Evolutionary conservation across 2,797 vertebrate species (phyloP), one percentile per base, ranked within the genome.

Genomic region (Cottoperca gobio): DNA sequence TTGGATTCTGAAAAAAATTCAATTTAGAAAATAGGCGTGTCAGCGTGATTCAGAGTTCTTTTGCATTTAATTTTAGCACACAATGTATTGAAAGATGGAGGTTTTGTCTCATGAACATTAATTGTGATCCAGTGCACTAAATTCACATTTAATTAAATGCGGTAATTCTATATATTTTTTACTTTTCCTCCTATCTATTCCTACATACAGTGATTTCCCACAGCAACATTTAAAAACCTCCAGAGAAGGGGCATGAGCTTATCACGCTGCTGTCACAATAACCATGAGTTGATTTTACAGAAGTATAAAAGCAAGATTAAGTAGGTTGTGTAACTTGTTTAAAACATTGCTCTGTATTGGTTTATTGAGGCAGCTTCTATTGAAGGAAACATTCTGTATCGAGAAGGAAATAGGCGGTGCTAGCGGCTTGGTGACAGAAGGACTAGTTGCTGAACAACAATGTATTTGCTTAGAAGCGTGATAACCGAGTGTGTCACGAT

Each of bases 1-100:
- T 76, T 81, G 11, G 4, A 8, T 57, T 59, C 58, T 73, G 75
- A 76, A 79, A 76, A n/a, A 78, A 62, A 83, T 77, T 81, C 16
- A 68, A 78, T 88, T 71, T 79, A 71, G 50, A 81, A 65, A 66
- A 75, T 66, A 70, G 61, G 46, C 55, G 21, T 63, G 62, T 60
- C 26, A 64, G 33, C 37, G 54, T 58, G 40, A 67, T 61, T 71
- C 43, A 60, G 70, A n/a, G n/a, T 58, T 63, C 13, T 42, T 33
- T 68, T 70, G 19, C 11, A 26, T 67, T 74, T 64, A 70, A 61
- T 82, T 68, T 62, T 10, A 66, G 37, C 21, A 60, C 23, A 49
- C 61, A n/a, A 37, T 63, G 19, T 57, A 55, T 23, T 60, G 33
- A 39, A n/a, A n/a, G n/a, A n/a, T n/a, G n/a, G n/a, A n/a, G n/a